A percentile compares a stretch with the other conserved stretches of the same genome.
phyloP scores from a whole-genome alignment of 2,797 vertebrate genomes.

The Chelon labrosus region DNA sequence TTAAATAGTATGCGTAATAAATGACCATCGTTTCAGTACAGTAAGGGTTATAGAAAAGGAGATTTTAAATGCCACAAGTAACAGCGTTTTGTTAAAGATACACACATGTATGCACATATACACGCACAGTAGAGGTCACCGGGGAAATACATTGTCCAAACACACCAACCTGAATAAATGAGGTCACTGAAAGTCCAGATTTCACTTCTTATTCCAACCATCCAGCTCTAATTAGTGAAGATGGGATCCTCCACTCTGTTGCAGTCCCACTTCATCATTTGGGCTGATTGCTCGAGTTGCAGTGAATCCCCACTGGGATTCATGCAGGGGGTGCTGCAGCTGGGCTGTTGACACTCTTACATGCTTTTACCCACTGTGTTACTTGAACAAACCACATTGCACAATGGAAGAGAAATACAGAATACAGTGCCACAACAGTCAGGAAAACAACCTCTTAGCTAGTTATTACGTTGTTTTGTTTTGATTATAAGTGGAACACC shows the following conservation, averaged over 20 bases:
- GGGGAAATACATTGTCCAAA: conserved; percentile 1
- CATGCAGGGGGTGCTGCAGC: no score
- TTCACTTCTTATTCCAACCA: background rate
- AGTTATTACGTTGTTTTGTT: background rate
- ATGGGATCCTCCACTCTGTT: background rate
- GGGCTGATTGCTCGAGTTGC: background rate
- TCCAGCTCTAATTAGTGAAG: background rate
- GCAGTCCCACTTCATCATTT: conserved; percentile 3
- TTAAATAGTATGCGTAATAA: background rate
- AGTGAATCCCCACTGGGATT: background rate
- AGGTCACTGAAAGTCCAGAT: background rate
- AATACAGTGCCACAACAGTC: no score
- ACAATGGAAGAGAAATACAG: background rate
- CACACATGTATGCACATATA: no score
- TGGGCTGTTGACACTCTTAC: no score
- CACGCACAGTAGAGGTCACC: background rate
- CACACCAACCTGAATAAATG: background rate
- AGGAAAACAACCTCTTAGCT: no score
- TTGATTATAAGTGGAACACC: no score
- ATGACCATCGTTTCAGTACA: background rate
- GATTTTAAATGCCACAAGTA: no score
- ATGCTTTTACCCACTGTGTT: background rate
- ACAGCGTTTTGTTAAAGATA: no score
- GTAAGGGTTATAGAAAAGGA: no score
- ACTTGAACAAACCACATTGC: background rate